These are phyloP conservation scores for Scelioninae gen. 1 DNA, from an alignment of 2,888 invertebrate genomes.

Conservation along the genomic window DNA sequence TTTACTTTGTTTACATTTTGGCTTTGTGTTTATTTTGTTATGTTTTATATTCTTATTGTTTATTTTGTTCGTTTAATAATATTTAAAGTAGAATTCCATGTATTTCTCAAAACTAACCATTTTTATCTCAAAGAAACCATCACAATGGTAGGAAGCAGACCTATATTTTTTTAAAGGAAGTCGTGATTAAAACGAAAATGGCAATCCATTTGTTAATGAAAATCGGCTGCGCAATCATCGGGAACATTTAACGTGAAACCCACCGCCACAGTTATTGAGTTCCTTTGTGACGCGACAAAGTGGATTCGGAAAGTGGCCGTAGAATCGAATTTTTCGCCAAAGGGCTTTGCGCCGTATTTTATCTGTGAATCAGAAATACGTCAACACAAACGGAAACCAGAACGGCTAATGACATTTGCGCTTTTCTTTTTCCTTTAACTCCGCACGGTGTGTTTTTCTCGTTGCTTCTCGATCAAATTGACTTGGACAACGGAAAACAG, in stretches of 20 bases:
- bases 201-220: constrained; percentile 38
- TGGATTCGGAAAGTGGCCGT: constrained; percentile 51
- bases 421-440: constrained; percentile 53
- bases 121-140: no score
- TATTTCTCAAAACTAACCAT: no score
- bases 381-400: constrained; percentile 65
- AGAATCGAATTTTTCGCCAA: constrained; percentile 62
- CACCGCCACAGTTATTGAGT: constrained; percentile 41
- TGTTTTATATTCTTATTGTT: no score
- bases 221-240: constrained; percentile 10
- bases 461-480: constrained; percentile 67
- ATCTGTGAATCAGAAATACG: constrained; percentile 57
- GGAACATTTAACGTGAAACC: constrained; percentile 39
- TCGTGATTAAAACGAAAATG: constrained; percentile 21
- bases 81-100: no score
- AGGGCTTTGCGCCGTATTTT: constrained; percentile 52
- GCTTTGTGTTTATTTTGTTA: no score
- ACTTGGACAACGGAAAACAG: constrained; percentile 62
- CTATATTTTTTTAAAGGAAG: no score
- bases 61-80: no score
- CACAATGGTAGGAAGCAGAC: no score
- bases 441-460: constrained; percentile 26
- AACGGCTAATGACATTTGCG: constrained; percentile 67
- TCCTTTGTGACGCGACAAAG: constrained; percentile 55
- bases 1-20: no score